Evolutionary conservation across 1,140 invertebrate species (phyloP).

Genomic region (Ooceraea biroi): DNA sequence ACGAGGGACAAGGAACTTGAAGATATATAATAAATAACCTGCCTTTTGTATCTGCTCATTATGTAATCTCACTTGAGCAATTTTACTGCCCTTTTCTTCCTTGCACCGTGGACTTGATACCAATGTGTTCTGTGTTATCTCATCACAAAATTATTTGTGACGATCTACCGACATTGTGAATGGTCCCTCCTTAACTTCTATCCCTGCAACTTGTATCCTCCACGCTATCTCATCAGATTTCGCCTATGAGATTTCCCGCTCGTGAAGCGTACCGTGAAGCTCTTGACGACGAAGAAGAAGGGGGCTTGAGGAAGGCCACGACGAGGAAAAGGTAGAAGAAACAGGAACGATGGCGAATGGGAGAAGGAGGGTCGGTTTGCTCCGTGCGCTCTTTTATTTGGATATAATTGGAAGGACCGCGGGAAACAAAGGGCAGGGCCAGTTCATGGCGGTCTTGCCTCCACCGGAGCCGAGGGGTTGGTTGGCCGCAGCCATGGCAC

Average conservation of each 20-base stretch:
- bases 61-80: neutral
- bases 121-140: slow-evolving; percentile 3
- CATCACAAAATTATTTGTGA: neutral
- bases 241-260: slow-evolving; percentile 61
- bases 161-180: slow-evolving; percentile 9
- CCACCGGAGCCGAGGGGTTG: neutral
- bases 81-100: neutral
- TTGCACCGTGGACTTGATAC: neutral
- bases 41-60: neutral
- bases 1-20: neutral
- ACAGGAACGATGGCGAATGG: neutral
- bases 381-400: slow-evolving; percentile 76
- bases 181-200: slow-evolving; percentile 11
- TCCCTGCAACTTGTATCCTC: slow-evolving; percentile 5
- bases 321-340: slow-evolving; percentile 57
- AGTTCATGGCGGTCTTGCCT: slow-evolving; percentile 60
- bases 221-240: neutral
- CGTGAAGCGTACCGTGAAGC: slow-evolving; percentile 52
- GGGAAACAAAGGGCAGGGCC: slow-evolving; percentile 73
- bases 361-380: slow-evolving; percentile 52
- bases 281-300: slow-evolving; percentile 64
- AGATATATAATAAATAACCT: neutral
- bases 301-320: slow-evolving; percentile 51
- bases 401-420: slow-evolving; percentile 75
- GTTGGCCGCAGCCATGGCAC: slow-evolving; percentile 41